phyloP scores from a whole-genome alignment of 2,113 vertebrate species.

The Bagarius yarrelli region DNA sequence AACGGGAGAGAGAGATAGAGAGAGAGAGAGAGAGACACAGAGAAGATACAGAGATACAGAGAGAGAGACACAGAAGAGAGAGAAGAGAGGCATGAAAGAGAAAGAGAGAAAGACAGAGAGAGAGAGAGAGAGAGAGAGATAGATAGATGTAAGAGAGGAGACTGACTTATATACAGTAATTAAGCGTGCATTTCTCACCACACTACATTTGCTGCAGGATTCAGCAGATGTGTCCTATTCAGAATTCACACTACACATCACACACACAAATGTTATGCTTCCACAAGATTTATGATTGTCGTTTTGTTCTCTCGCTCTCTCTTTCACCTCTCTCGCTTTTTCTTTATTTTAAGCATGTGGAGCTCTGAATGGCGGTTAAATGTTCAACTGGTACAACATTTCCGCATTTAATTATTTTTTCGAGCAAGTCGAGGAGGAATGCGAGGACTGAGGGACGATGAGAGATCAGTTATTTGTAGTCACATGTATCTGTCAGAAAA shows the following conservation, averaged over 20 bases:
- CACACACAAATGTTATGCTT: slow-evolving; percentile 59
- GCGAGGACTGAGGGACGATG: slow-evolving; percentile 38
- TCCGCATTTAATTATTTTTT: too few relatives aligned
- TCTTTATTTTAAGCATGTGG: not conserved
- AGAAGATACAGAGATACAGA: too few relatives aligned
- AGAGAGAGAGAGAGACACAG: too few relatives aligned
- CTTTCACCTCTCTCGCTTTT: not conserved
- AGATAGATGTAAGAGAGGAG: too few relatives aligned
- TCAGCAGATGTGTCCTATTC: slow-evolving; percentile 54
- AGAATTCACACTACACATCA: slow-evolving; percentile 46
- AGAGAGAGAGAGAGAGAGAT: too few relatives aligned
- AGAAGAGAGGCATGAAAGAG: too few relatives aligned
- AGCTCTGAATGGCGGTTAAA: slow-evolving; percentile 28
- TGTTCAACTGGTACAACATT: too few relatives aligned
- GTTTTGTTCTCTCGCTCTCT: not conserved
- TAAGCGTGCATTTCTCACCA: slow-evolving; percentile 44
- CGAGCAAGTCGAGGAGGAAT: too few relatives aligned
- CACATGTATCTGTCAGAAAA: not conserved
- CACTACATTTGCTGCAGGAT: slow-evolving; percentile 31
- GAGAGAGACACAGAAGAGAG: too few relatives aligned
- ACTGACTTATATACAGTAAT: slow-evolving; percentile 50
- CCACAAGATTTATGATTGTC: slow-evolving; percentile 49
- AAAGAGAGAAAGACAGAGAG: too few relatives aligned
- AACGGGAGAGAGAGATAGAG: too few relatives aligned
- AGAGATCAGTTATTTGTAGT: slow-evolving; percentile 55